phyloP scores from a whole-genome alignment of 2,113 vertebrate genomes.

The Rhinopomastus cyanomelas region DNA sequence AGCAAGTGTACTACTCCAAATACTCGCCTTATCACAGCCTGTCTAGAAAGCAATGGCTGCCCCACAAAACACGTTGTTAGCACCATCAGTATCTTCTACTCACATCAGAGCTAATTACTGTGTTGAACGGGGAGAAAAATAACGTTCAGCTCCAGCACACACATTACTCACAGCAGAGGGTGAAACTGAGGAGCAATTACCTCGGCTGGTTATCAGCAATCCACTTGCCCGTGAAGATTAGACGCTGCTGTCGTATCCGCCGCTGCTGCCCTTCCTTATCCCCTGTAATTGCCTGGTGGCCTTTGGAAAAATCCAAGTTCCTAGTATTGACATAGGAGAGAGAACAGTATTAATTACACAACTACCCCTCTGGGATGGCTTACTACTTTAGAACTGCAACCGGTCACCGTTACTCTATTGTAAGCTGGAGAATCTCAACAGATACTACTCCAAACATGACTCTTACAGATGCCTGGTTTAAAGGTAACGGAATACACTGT shows the following conservation, averaged over 20 bases:
- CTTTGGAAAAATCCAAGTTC: constrained; percentile 96
- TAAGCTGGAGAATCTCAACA: not conserved
- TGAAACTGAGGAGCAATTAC: constrained; percentile 64
- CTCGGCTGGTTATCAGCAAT: constrained; percentile 91
- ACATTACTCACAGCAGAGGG: not conserved
- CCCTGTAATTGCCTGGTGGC: constrained; percentile 92
- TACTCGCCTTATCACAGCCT: not conserved
- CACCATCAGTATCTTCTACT: not conserved
- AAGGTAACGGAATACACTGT: not conserved
- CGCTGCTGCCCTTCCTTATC: constrained; percentile 86
- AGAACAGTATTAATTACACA: not conserved
- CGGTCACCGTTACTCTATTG: not conserved
- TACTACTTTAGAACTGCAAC: not conserved
- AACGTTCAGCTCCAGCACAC: not conserved
- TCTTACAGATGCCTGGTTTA: not conserved
- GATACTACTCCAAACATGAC: not conserved
- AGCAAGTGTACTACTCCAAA: not conserved
- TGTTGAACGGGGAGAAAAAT: not conserved
- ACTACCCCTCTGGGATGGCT: not conserved
- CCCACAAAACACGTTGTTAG: not conserved
- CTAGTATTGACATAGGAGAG: constrained; percentile 70
- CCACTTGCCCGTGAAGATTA: constrained; percentile 91
- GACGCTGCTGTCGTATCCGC: constrained; percentile 88
- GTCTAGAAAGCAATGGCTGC: not conserved
- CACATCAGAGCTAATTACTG: not conserved